phyloP scores from a whole-genome alignment of 2,797 vertebrate genomes.

The Sebastes jordani region DNA sequence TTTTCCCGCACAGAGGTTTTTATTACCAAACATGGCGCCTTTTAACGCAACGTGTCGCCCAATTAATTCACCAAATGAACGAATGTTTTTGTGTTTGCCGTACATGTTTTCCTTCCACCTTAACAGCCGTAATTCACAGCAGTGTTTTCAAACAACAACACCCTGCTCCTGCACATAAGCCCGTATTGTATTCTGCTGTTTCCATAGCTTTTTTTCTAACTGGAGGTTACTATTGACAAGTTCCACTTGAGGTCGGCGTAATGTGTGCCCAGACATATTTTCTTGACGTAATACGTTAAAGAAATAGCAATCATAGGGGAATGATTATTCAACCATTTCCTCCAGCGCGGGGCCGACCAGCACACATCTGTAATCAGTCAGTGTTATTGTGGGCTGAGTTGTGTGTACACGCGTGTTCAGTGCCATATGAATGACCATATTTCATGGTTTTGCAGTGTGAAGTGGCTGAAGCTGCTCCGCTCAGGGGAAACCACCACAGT shows the following conservation, averaged over 20 bases:
- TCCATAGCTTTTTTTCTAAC: conserved; percentile 19
- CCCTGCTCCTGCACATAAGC: conserved; percentile 35
- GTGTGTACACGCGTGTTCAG: conserved; percentile 30
- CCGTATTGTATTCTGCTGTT: conserved; percentile 36
- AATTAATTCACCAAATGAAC: conserved; percentile 28
- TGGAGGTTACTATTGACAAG: conserved; percentile 39
- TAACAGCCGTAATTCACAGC: conserved; percentile 34
- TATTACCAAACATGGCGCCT: background rate
- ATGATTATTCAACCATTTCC: conserved; percentile 57
- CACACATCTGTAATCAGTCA: conserved; percentile 47
- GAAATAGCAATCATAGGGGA: conserved; percentile 48
- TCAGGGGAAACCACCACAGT: conserved; percentile 13
- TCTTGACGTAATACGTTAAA: conserved; percentile 37
- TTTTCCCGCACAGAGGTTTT: background rate
- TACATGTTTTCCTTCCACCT: conserved; percentile 38
- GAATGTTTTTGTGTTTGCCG: conserved; percentile 30
- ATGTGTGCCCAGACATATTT: conserved; percentile 43
- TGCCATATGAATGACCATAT: conserved; percentile 41
- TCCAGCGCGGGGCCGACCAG: conserved; percentile 1
- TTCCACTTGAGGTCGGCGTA: conserved; percentile 37
- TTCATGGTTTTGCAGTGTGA: conserved; percentile 30
- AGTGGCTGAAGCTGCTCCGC: conserved; percentile 32
- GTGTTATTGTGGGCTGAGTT: conserved; percentile 42
- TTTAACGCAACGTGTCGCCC: background rate
- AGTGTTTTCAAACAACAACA: conserved; percentile 32